Conservation (phyloP, 1,140 invertebrate genomes). For the Potamilus streckersoni region DNA sequence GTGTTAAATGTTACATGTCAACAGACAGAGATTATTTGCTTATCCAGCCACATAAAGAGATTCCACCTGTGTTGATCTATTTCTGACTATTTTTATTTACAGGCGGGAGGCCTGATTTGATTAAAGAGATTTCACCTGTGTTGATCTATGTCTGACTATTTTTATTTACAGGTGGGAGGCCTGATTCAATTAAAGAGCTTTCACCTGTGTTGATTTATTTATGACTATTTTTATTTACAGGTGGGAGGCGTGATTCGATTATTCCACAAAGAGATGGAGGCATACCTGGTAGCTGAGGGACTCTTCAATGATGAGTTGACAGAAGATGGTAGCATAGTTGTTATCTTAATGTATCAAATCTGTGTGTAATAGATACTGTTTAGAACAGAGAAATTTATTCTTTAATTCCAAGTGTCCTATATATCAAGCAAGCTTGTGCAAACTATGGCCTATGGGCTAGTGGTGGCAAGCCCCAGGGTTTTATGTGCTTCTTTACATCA, state of each 20-base stretch:
- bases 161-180: no score
- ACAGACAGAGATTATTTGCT: no score
- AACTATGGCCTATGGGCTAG: no score
- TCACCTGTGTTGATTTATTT: not conserved
- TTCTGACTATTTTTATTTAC: slow-evolving; percentile 2
- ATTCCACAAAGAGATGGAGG: slow-evolving; percentile 66
- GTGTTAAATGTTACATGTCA: no score
- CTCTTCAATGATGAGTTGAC: slow-evolving; percentile 61
- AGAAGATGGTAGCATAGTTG: slow-evolving; percentile 57
- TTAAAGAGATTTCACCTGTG: slow-evolving; percentile 67
- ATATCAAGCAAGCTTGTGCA: no score
- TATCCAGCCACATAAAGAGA: no score
- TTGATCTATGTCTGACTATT: no score
- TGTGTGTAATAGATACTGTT: not conserved
- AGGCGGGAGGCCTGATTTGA: slow-evolving; percentile 55
- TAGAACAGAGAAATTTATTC: no score
- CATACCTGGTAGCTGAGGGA: slow-evolving; percentile 63
- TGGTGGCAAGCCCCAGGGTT: no score
- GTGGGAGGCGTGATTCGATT: slow-evolving; percentile 56
- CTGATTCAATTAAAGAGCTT: no score
- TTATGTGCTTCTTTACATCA: no score
- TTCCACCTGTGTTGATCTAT: not conserved
- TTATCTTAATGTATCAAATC: not conserved
- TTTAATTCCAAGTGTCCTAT: no score
- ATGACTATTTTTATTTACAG: slow-evolving; percentile 23